Evolutionary conservation across 2,113 vertebrate species (phyloP), one percentile per base, ranked within the genome.

Genomic region (Eleginops maclovinus): DNA sequence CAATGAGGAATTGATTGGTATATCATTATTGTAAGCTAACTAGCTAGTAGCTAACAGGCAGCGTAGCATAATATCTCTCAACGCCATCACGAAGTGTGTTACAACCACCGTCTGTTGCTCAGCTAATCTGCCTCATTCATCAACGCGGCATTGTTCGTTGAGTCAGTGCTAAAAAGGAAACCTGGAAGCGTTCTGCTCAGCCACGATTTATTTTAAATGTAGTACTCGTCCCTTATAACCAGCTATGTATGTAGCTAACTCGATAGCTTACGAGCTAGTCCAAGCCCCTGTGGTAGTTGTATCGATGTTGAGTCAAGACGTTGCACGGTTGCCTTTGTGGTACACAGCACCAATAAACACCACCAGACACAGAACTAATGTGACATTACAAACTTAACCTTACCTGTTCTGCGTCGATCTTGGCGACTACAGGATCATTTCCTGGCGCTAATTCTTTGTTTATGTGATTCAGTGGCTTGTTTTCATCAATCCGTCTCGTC

Each of bases 341-440:
- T 71, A 64, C 58, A 61, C 63, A 55, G 28, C 58, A 2, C 14
- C 58, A 10, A 16, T 3, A 69, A 75, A 77, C 71, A 55, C 6
- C 43, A 43, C 3, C 44, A 40, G 22, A 55, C 46, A 58, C 24
- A 8, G 8, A 70, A 9, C 4, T 4, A 70, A 72, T 13, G 53
- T 13, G 17, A 49, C 40, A n/a, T 24, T 22, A 75, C 1, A 36
- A 83, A 72, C 15, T 1, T 19, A 43, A 58, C 54, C 0, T 13
- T 93, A 93, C 92, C 89, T 91, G 75, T 75, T 89, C 55, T 70
- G 67, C 66, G 83, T 91, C 87, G 85, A 87, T 14, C 63, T n/a
- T 2, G 50, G 24, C 15, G 68, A 2, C 79, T 89, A 91, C 19
- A 63, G 40, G 53, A 28, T 50, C 90, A 91, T 91, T 77, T 77